Conservation (phyloP, 2,888 invertebrate genomes). For the Chrysina gloriosa region DNA sequence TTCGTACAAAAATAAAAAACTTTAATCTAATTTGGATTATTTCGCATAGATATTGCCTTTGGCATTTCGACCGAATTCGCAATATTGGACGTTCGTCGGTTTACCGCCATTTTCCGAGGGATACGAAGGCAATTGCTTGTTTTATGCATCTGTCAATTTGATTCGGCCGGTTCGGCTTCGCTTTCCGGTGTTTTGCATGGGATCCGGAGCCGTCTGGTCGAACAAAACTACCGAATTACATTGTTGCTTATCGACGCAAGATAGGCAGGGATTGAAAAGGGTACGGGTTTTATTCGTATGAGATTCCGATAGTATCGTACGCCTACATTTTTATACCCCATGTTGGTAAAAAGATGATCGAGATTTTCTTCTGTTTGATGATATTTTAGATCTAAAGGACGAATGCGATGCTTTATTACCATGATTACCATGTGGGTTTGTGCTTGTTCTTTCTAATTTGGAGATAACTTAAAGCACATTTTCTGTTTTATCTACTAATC, state of each 20-base stretch:
- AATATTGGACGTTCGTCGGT: constrained; percentile 6
- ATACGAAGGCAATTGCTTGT: constrained; percentile 21
- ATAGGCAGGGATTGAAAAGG: constrained; percentile 22
- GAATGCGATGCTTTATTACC: too few species aligned
- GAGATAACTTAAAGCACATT: too few species aligned
- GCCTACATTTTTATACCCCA: not conserved
- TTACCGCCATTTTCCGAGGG: not conserved
- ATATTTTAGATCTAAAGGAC: too few species aligned
- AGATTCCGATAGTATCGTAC: not conserved
- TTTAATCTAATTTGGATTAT: not conserved
- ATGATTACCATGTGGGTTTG: too few species aligned
- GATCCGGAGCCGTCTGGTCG: constrained; percentile 6
- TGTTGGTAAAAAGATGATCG: not conserved
- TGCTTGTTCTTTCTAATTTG: too few species aligned
- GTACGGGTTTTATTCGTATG: constrained; percentile 12
- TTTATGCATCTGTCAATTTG: constrained; percentile 25
- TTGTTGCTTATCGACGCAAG: constrained; percentile 12
- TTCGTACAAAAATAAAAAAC: too few species aligned
- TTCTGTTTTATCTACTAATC: too few species aligned
- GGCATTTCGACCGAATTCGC: not conserved
- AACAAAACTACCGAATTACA: constrained; percentile 14
- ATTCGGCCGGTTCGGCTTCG: not conserved
- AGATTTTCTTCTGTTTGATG: not conserved
- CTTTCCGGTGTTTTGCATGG: not conserved
- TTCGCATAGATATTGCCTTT: not conserved